Evolutionary conservation across 2,113 vertebrate species (phyloP), one percentile per base, ranked within the genome.

Genomic region (Todiramphus chloris): DNA sequence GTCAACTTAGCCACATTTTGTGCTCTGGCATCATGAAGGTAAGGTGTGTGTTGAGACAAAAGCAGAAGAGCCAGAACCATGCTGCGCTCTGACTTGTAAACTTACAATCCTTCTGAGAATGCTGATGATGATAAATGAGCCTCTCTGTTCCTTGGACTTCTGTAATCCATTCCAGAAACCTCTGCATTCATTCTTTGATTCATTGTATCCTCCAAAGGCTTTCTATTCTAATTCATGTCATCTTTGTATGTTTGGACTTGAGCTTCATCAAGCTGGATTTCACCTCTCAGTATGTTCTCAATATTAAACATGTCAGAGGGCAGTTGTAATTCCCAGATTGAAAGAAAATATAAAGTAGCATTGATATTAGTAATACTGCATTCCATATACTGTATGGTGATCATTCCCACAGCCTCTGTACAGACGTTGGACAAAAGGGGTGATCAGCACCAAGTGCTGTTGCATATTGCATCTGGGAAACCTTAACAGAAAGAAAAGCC

Each of bases 401-500:
- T 91, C 11, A 9, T 83, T 95, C 73, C 85, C 55, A 93, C 83
- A 88, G 55, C 88, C 82, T 86, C 66, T 63, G 20, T 60, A 58
- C 85, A 85, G 70, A 85, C 88, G 89, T 70, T 68, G 60, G 76
- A 13, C 11, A 50, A 79, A 63, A 86, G 51, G 82, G 50, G 66
- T 69, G 60, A 77, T 93, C 2, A 1, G 55, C 64, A 63, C 2
- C 0, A 2, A 88, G 63, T 19, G 50, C 79, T 75, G 55, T 59
- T 85, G 41, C 17, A 13, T 55, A 35, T 59, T 85, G 35, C 90
- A 92, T 80, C 85, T 96, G 94, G 90, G 85, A 97, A 72, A 41
- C 33, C 89, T 94, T 51, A 87, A 39, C 68, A 89, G 76, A 90
- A 92, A 72, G 63, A 86, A 90, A 74, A 90, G 46, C 53, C 23